Base-by-base conservation (phyloP, 2,113 vertebrate genomes). In the Toxotes jaculatrix region DNA sequence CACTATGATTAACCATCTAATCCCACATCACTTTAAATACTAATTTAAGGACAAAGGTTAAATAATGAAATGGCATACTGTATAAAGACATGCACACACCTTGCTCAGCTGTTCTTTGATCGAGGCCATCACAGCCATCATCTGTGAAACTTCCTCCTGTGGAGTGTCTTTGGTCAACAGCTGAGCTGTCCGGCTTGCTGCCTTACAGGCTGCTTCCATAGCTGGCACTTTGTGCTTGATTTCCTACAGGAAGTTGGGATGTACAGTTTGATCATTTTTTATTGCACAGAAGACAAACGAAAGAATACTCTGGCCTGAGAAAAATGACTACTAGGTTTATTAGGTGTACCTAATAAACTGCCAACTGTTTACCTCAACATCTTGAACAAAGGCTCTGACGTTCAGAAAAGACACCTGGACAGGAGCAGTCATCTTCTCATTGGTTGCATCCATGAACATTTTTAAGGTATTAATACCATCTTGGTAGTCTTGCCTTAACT, bases 141-240 rank as follows among this genome's bases (percentile, higher is more conserved):
- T 97, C 87, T 97, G 96, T 19, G 93, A 95, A 0, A 95, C 94
- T 82, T 98, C 98, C 47, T 97, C 97, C 73, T 96, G 95, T 7
- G 97, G 83, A 49, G 96, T 95, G 91, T 99, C 98, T 92, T 99
- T 99, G 88, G 95, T 96, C 84, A 98, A 76, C 85, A 97, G 95
- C 68, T 99, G 97, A 0, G 95, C 96, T 0, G 96, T 97, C 51
- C 96, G 97, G 68, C 96, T 93, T 31, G 95, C 91, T 0, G 94
- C 95, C 90, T 98, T 99, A 84, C 96, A 99, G 4, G 97, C 97
- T 32, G 97, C 94, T 79, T 99, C 98, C 95, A 98, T 97, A 0
- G 95, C 93, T 16, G 97, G 97, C 12, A 97, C 85, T 80, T 97
- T 98, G 92, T 98, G 97, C 83, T 98, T 97, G 60, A 96, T 95